Percentiles rank a stretch among this genome's conserved stretches.
Evolutionary conservation across 2,888 invertebrate genomes (phyloP).

Genomic region (Serripes groenlandicus): DNA sequence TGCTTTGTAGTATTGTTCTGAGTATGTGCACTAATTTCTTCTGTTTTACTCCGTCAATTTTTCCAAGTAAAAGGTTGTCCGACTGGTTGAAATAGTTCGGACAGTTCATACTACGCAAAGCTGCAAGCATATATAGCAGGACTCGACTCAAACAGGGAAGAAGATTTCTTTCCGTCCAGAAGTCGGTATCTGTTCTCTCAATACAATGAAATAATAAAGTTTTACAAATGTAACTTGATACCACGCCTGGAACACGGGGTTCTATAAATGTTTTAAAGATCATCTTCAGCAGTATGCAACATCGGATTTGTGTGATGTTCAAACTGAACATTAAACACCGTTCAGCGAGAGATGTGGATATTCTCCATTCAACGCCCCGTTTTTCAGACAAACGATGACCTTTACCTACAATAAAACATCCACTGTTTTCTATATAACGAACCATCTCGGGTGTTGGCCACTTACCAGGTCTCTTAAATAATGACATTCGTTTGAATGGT

Average conservation of each 20-base stretch:
- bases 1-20: not conserved
- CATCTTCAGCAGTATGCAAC: no score
- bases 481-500: not conserved
- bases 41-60: not conserved
- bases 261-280: no score
- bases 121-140: not conserved
- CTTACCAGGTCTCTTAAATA: not conserved
- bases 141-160: not conserved
- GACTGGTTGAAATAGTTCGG: constrained; percentile 24
- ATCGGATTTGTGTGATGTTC: no score
- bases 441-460: not conserved
- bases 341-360: constrained; percentile 9
- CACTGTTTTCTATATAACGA: not conserved
- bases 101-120: constrained; percentile 9
- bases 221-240: constrained; percentile 39
- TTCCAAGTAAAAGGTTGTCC: constrained; percentile 25
- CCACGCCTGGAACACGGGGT: not conserved
- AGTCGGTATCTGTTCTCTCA: not conserved
- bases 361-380: not conserved
- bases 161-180: constrained; percentile 16
- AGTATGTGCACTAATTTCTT: not conserved
- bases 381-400: not conserved
- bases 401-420: not conserved
- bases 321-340: constrained; percentile 27
- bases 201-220: constrained; percentile 30